Evolutionary conservation across 2,888 invertebrate species (phyloP), one percentile per base, ranked within the genome.

Genomic region (Lasius fuliginosus): DNA sequence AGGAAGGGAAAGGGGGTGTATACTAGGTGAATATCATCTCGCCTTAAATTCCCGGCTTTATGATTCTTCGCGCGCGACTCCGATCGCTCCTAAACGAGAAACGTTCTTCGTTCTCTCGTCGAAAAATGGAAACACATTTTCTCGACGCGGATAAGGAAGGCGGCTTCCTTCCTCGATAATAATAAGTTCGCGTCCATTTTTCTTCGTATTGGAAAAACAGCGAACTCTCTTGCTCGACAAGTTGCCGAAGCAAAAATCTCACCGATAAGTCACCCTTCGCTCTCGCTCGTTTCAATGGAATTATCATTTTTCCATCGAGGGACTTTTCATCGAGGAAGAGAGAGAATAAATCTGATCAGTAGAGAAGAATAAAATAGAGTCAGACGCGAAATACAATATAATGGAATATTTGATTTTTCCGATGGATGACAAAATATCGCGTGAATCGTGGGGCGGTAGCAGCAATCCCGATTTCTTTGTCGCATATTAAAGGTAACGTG

Each of bases 301-400:
- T 68, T 77, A 77, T 56, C 77, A 56, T 77, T 68, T 77, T 56
- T 53, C 69, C 69, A 77, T 69, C 68, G 53, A n/a, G n/a, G 36
- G n/a, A 9, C 53, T 27, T 67, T 27, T 27, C 27, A 76, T 23
- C 9, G 76, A 3, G 40, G 11, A 46, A 8, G 30, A 2, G 36
- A 36, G 36, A n/a, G 27, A 12, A 33, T 27, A 77, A 77, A 68
- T 68, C 40, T 53, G 36, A 76, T 76, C 76, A 40, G 36, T n/a
- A 2, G 68, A 76, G 27, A 3, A 77, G n/a, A 56, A n/a, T 12
- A 53, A 68, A 67, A 40, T 40, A 40, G 49, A 67, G 8, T 53
- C 76, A 12, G n/a, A 76, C 12, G 69, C 69, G 12, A 68, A 15
- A 33, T 23, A 33, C 27, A 68, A 53, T n/a, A n/a, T n/a, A 53